Percentiles rank a stretch among this genome's conserved stretches.
phyloP scores from a whole-genome alignment of 2,888 invertebrate species.

The Drosophila mettleri region DNA sequence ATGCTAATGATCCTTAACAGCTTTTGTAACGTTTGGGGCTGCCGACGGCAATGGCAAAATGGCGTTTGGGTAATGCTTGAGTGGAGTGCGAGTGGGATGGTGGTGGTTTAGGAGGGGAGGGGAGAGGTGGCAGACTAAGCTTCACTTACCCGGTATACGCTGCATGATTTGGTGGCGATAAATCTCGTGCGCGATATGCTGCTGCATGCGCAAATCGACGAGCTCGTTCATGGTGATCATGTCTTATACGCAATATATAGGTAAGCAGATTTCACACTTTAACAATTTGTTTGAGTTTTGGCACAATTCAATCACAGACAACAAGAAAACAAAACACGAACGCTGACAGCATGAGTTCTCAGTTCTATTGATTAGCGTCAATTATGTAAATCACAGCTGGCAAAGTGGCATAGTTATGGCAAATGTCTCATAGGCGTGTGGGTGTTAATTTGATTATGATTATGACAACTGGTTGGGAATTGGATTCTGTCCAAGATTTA shows the following conservation, averaged over 20 bases:
- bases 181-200: slow-evolving; percentile 83
- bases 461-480: slow-evolving; percentile 33
- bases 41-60: slow-evolving; percentile 32
- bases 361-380: slow-evolving; percentile 68
- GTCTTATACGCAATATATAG: slow-evolving; percentile 1
- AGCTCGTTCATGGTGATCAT: slow-evolving; percentile 84
- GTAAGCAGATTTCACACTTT: slow-evolving; percentile 56
- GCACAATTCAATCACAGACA: slow-evolving; percentile 64
- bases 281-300: slow-evolving; percentile 51
- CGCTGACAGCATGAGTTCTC: slow-evolving; percentile 41
- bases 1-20: slow-evolving; percentile 64
- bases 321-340: slow-evolving; percentile 20
- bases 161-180: slow-evolving; percentile 84
- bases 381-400: slow-evolving; percentile 73
- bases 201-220: slow-evolving; percentile 84
- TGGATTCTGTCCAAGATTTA: slow-evolving; percentile 15
- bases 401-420: slow-evolving; percentile 49
- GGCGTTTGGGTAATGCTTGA: slow-evolving; percentile 48
- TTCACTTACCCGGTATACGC: slow-evolving; percentile 82
- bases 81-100: background rate
- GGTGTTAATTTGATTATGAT: slow-evolving; percentile 83
- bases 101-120: background rate
- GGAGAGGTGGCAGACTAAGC: background rate
- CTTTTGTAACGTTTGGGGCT: slow-evolving; percentile 21
- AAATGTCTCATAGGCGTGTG: slow-evolving; percentile 67